Evolutionary conservation across 1,140 invertebrate species (phyloP), one percentile per base, ranked within the genome.

Genomic region (Drosophila nannoptera): DNA sequence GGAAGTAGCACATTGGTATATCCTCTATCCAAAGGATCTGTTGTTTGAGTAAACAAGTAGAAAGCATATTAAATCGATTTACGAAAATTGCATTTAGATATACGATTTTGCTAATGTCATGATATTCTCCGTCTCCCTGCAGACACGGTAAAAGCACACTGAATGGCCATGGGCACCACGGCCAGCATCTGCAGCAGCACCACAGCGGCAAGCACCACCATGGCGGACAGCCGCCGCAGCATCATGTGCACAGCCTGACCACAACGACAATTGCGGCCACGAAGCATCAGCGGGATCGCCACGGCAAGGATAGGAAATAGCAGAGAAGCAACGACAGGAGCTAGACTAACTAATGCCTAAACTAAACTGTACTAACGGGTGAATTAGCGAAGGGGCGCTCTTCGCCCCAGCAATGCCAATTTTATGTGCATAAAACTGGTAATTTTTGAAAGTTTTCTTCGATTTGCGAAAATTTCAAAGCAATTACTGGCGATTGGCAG

Each of bases 111-210:
- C 52, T 73, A 69, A 76, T 66, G 7, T 40, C 49, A 2, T 22
- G 35, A 22, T 38, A 29, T 12, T 53, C 5, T 62, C 45, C 55
- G 32, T 66, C 7, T 56, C 14, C 16, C 69, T 55, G 2, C 65
- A 88, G 86, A 78, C 81, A 83, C 76, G 86, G 81, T 88, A 88
- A 88, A 88, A 86, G 74, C 81, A 74, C 86, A 73, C 76, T 87
- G 70, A 87, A 75, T 71, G 84, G 78, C 52, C 83, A 78, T 52
- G 59, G 72, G n/a, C 75, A 76, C 45, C 69, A 75, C 32, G 66
- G 58, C 0, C 71, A 75, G 29, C 69, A 60, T 0, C 33, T 72
- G 29, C 67, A 60, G 0, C n/a, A 56, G 63, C 48, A 48, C 61
- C 63, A 43, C 14, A 67, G 72, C 63, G 61, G 73, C 52, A 63